These are phyloP conservation scores for Tapirus indicus DNA, from an alignment of 2,797 vertebrate genomes.

Conservation along the genomic window DNA sequence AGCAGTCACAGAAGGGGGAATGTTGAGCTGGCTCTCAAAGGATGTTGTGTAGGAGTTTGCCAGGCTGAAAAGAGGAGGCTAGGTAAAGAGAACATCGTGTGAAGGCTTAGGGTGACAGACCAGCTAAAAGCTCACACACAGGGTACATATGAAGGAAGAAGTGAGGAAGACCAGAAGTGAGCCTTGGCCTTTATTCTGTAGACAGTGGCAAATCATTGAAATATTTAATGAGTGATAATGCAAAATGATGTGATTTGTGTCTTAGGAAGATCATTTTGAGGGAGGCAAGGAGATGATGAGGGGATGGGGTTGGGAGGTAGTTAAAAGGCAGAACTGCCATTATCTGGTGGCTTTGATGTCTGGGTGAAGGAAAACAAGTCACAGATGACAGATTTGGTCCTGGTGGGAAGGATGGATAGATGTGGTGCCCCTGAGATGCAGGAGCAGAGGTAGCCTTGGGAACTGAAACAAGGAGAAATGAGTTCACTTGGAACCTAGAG, in stretches of 20 bases:
- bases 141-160: background rate
- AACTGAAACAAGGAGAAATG: background rate
- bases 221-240: background rate
- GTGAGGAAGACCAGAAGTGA: background rate
- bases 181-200: background rate
- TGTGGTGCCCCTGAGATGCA: background rate
- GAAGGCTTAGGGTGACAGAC: background rate
- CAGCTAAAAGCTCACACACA: background rate
- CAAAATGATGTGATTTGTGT: background rate
- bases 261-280: background rate
- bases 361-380: background rate
- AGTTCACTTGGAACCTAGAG: background rate
- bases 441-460: background rate
- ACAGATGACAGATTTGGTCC: background rate
- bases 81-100: background rate
- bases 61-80: background rate
- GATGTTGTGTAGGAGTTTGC: background rate
- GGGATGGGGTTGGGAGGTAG: background rate
- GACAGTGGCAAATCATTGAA: background rate
- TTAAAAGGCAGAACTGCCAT: background rate
- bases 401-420: background rate
- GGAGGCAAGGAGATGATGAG: background rate
- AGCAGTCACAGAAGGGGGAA: background rate
- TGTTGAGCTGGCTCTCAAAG: background rate
- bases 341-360: background rate